Base-by-base conservation (phyloP, 2,888 invertebrate genomes). In the Patella pellucida region DNA sequence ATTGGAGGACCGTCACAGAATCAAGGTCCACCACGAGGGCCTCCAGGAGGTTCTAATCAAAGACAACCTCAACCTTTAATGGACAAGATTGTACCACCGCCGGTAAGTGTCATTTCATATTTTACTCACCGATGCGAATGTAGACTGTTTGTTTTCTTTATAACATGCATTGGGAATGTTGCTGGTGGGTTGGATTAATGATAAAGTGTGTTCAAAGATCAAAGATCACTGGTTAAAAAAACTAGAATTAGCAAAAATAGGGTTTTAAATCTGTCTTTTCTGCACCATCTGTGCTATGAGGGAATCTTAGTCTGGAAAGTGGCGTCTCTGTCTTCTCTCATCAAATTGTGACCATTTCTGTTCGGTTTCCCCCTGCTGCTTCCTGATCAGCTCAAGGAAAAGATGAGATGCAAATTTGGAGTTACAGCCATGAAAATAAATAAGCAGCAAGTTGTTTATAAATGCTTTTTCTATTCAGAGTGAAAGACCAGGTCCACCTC, bases 401-500 rank as follows among this genome's bases (percentile, higher is more conserved):
- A 41, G 41, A 41, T 3, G 7, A 41, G 9, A 41, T 69, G 27
- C n/a, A n/a, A 69, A 19, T 62, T 19, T n/a, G 12, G n/a, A 62
- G 62, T 62, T 19, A 4, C 16, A n/a, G 62, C 62, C 62, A 62
- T 19, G 4, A 4, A 16, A 62, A 19, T 62, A 16, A 62, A 3
- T 19, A 7, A 62, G 14, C n/a, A 19, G 62, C n/a, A 19, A 62
- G 62, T 19, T 62, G n/a, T 62, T 5, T 62, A 62, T 19, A 62
- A 7, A 62, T 62, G n/a, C 7, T 19, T 62, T 62, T 62, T 41
- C 7, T 41, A 41, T 16, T 27, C 50, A 51, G 69, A 31, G 11
- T 15, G 71, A 62, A n/a, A 79, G 74, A 11, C 73, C 81, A 19
- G 73, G 72, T 2, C 80, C 79, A 19, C 80, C 80, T 69, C 80